A percentile compares a stretch with the other conserved stretches of the same genome.
phyloP scores from a whole-genome alignment of 2,797 vertebrate species.

The Perdix hodgsoniae region DNA sequence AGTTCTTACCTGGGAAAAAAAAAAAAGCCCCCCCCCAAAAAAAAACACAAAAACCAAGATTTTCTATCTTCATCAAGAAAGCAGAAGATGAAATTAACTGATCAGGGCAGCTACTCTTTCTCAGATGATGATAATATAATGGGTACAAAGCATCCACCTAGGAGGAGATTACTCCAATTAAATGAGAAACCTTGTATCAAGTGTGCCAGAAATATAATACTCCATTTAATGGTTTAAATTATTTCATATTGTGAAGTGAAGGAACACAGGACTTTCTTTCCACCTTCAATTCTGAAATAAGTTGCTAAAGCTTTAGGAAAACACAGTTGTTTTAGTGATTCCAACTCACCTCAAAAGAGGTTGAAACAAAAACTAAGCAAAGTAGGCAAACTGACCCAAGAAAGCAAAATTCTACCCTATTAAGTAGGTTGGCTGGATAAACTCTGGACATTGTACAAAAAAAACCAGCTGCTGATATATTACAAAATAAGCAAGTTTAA shows the following conservation, averaged over 20 bases:
- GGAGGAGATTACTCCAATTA: neutral
- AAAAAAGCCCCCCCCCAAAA: fast-evolving
- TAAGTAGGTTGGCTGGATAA: conserved; percentile 12
- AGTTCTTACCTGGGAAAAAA: neutral
- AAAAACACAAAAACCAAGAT: neutral
- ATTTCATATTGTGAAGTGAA: neutral
- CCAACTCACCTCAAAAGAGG: neutral
- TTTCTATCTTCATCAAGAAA: neutral
- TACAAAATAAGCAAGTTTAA: conserved; percentile 64
- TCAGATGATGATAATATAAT: fast-evolving
- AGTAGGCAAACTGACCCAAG: neutral
- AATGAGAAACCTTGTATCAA: neutral
- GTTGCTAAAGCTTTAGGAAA: neutral
- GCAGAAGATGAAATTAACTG: neutral
- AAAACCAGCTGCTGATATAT: conserved; percentile 59
- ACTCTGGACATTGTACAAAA: conserved; percentile 28
- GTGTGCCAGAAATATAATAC: neutral
- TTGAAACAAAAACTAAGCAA: neutral
- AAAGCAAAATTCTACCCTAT: neutral
- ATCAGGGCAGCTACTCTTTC: neutral
- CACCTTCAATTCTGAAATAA: neutral
- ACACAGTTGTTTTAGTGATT: neutral
- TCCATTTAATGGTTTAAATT: neutral
- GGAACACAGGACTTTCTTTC: neutral
- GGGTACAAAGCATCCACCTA: neutral